phyloP scores from a whole-genome alignment of 2,113 vertebrate species.

The Motacilla alba region DNA sequence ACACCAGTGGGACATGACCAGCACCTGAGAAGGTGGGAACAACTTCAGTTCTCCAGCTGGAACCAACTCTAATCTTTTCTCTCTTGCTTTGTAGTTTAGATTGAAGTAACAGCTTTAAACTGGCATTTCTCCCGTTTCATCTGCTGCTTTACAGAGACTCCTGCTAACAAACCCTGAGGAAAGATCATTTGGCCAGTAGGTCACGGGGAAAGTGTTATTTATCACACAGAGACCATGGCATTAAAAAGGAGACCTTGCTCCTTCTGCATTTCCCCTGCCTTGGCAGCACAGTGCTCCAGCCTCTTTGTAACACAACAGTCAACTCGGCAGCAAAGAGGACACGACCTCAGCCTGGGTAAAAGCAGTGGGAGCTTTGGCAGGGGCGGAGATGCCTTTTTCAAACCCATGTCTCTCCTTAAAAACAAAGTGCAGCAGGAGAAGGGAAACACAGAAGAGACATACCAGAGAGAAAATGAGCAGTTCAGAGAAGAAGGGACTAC shows the following conservation, averaged over 20 bases:
- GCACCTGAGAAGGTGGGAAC: not conserved
- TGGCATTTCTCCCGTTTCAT: constrained; percentile 24
- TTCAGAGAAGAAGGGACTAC: not conserved
- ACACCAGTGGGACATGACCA: not conserved
- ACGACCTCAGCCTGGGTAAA: not conserved
- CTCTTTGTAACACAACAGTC: not conserved
- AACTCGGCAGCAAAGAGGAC: not conserved
- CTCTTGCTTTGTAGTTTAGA: constrained; percentile 8
- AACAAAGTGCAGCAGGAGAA: not conserved
- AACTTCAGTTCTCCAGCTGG: not conserved
- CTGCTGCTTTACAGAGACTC: constrained; percentile 25
- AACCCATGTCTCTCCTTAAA: not conserved
- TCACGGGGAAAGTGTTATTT: constrained; percentile 35
- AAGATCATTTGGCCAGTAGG: constrained; percentile 37
- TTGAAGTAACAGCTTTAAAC: constrained; percentile 37
- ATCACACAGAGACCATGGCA: not conserved
- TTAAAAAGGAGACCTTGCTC: constrained; percentile 29
- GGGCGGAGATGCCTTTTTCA: not conserved
- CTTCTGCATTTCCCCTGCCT: not conserved
- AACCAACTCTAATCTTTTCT: not conserved
- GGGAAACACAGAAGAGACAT: not conserved
- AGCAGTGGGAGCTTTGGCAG: not conserved
- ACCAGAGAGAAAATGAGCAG: not conserved
- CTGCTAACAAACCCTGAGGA: constrained; percentile 29
- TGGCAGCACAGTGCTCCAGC: not conserved